Evolutionary conservation across 1,140 invertebrate species (phyloP).

Genomic region (Drosophila arawakana): DNA sequence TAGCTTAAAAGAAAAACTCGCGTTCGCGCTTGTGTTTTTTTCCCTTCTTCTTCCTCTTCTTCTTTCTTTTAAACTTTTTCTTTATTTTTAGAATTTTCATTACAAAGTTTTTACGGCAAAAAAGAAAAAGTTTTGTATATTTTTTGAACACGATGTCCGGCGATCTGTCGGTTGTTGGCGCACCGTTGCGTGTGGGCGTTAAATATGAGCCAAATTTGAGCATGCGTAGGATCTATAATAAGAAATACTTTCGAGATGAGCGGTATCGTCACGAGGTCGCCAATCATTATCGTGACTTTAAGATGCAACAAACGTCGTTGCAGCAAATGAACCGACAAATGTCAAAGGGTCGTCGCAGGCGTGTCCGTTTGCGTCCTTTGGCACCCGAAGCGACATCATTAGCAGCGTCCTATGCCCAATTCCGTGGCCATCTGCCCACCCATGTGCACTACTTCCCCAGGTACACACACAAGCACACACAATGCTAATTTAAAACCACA

Average conservation of each 20-base stretch:
- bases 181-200: constrained; percentile 49
- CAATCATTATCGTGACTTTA: constrained; percentile 80
- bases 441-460: constrained; percentile 74
- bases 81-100: too few relatives aligned
- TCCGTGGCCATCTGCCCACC: constrained; percentile 62
- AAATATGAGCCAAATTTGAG: constrained; percentile 58
- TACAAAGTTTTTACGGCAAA: too few relatives aligned
- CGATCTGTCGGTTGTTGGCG: constrained; percentile 51
- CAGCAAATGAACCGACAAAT: neutral
- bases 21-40: constrained; percentile 10
- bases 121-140: too few relatives aligned
- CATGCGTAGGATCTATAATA: constrained; percentile 68
- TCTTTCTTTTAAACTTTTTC: neutral
- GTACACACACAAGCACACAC: constrained; percentile 38
- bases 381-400: constrained; percentile 34
- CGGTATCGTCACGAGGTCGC: constrained; percentile 76
- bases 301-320: constrained; percentile 54
- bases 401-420: constrained; percentile 49
- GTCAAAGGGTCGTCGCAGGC: constrained; percentile 12
- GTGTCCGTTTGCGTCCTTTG: constrained; percentile 24
- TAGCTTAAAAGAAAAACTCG: neutral
- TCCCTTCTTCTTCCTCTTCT: neutral
- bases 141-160: constrained; percentile 22
- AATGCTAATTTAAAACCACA: neutral
- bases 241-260: constrained; percentile 61